Conservation (phyloP, 2,113 vertebrate species). For the Pogonocichla stellata region DNA sequence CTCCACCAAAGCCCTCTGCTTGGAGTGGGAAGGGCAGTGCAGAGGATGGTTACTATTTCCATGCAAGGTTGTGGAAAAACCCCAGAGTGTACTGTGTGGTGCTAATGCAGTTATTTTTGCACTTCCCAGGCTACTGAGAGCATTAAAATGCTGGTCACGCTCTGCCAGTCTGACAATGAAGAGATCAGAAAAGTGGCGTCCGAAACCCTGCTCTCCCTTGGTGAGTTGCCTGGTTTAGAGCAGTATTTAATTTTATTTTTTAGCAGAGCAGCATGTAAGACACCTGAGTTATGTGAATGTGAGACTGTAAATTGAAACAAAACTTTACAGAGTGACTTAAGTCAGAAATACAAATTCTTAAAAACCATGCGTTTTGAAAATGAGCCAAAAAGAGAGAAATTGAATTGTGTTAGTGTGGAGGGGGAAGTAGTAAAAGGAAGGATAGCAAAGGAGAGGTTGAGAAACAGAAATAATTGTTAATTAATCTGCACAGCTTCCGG, state of each 20-base stretch:
- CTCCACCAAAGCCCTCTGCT: neutral
- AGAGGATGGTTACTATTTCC: neutral
- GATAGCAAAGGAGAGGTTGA: neutral
- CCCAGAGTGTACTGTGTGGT: neutral
- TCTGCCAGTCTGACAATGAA: constrained; percentile 90
- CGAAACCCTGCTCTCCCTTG: constrained; percentile 90
- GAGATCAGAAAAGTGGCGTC: constrained; percentile 90
- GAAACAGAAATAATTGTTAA: neutral
- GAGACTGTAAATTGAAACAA: neutral
- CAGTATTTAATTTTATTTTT: neutral
- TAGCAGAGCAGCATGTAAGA: neutral
- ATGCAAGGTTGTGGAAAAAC: neutral
- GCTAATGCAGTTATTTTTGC: neutral
- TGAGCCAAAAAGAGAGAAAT: neutral
- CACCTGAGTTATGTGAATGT: neutral
- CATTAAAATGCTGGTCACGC: constrained; percentile 83
- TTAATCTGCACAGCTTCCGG: neutral
- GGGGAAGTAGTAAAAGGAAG: neutral
- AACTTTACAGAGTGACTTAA: neutral
- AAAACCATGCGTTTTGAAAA: neutral
- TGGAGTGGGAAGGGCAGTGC: neutral
- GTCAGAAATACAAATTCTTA: neutral
- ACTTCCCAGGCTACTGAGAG: constrained; percentile 86
- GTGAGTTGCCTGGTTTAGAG: constrained; percentile 72
- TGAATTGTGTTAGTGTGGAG: neutral